A percentile compares a stretch with the other conserved stretches of the same genome.
These are phyloP conservation scores for Scaptomyza flava DNA, from an alignment of 2,888 invertebrate species.

Conservation along the genomic window DNA sequence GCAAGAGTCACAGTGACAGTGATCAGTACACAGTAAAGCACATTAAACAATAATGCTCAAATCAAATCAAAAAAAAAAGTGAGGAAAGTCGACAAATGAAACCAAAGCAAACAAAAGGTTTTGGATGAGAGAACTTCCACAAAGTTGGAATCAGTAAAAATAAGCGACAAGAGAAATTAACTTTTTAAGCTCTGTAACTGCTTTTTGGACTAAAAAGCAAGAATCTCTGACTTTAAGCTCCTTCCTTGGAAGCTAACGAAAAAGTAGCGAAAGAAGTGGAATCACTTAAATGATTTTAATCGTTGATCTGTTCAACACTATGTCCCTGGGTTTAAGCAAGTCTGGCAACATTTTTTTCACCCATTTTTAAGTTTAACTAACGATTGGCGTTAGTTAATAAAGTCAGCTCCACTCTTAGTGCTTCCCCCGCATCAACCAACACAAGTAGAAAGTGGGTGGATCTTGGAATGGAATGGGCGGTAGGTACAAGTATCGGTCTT, in stretches of 20 bases:
- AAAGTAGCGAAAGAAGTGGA: neutral
- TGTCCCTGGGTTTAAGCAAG: too few relatives aligned
- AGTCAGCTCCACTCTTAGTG: slow-evolving; percentile 66
- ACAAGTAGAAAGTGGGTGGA: slow-evolving; percentile 1
- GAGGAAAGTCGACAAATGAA: too few relatives aligned
- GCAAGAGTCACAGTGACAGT: slow-evolving; percentile 15
- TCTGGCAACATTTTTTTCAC: slow-evolving; percentile 19
- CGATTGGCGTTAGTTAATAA: slow-evolving; percentile 60
- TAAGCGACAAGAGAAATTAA: too few relatives aligned
- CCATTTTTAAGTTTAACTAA: slow-evolving; percentile 6
- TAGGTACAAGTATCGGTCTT: slow-evolving; percentile 3
- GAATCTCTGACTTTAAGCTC: neutral
- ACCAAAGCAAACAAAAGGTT: too few relatives aligned
- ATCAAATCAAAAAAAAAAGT: too few relatives aligned
- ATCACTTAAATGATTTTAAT: too few relatives aligned
- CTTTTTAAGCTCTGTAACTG: too few relatives aligned
- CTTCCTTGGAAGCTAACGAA: neutral
- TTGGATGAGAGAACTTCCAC: too few relatives aligned
- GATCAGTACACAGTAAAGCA: neutral
- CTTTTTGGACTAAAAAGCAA: too few relatives aligned
- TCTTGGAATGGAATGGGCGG: neutral
- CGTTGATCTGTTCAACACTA: too few relatives aligned
- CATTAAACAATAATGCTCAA: too few relatives aligned
- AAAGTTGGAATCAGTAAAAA: too few relatives aligned
- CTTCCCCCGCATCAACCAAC: slow-evolving; percentile 41